These are phyloP conservation scores for rat (Rattus norvegicus) DNA, from an alignment of 2,113 vertebrate species.

Conservation along the genomic window DNA sequence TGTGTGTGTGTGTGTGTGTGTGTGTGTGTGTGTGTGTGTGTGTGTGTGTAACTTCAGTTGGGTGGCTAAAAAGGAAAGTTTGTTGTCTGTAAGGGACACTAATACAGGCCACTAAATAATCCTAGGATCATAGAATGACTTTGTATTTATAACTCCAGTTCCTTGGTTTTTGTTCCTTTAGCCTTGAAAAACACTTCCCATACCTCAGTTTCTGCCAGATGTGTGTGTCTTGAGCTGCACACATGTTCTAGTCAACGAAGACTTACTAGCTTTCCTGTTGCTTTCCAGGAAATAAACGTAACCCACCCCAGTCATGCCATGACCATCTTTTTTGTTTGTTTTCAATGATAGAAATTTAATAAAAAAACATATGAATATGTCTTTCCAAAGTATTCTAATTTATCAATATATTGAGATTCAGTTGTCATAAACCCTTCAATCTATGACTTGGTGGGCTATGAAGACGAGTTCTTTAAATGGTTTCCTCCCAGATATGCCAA, in stretches of 20 bases:
- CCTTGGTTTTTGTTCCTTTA: slow-evolving; percentile 6
- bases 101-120: background rate
- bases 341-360: background rate
- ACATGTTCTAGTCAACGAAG: background rate
- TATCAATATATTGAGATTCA: background rate
- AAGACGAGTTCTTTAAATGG: background rate
- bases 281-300: background rate
- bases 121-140: background rate
- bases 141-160: background rate
- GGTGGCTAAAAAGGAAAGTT: background rate
- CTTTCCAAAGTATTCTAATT: slow-evolving; percentile 17
- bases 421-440: background rate
- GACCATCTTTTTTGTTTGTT: background rate
- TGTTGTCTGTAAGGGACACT: background rate
- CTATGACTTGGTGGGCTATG: background rate
- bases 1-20: background rate
- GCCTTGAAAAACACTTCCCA: background rate
- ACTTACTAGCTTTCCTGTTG: background rate
- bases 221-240: background rate
- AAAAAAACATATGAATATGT: background rate
- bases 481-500: background rate
- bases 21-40: too few relatives aligned
- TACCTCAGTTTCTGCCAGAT: background rate
- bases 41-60: background rate
- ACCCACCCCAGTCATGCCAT: background rate